Evolutionary conservation across 2,888 invertebrate genomes (phyloP), one percentile per base, ranked within the genome.

Genomic region (Eupithecia tripunctaria): DNA sequence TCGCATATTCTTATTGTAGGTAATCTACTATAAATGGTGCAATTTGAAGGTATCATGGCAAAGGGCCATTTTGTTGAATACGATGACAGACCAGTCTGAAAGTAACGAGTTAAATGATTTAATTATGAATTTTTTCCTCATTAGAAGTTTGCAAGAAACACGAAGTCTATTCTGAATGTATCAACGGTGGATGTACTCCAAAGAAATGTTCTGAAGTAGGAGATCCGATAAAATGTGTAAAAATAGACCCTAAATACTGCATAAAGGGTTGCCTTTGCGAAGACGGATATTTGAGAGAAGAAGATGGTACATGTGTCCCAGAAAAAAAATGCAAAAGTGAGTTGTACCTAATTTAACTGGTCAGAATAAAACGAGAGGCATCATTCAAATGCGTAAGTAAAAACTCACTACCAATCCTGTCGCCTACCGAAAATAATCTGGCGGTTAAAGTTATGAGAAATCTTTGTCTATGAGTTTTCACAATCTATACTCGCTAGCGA

Each of bases 251-350:
- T 0, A 76, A 79, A 21, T 7, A 29, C 41, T 89, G 88, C 62
- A 80, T 76, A 18, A 79, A 81, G 25, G 88, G 88, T 0, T 89
- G 88, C 64, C 32, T 84, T 8, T 89, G 88, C 67, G 77, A 79
- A 72, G 75, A 82, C 4, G 82, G 79, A 0, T 87, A 82, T 64
- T 78, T 87, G 60, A 78, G 86, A 74, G 75, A 76, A 5, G 15
- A 74, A 0, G 81, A 86, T 32, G 88, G 87, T 5, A 76, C 72
- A 7, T 88, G 88, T 59, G 76, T 88, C 7, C 85, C 82, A 6
- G 65, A 76, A 72, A 62, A 82, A 10, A 56, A 84, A 68, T 88
- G 88, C 68, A 74, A 77, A 74, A 71, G 86, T 86, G 67, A 82
- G 83, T 73, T 66, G 0, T 15, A 29, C 25, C 12, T 56, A 56